Conservation (phyloP, 2,888 invertebrate species). For the Julus scandinavius region DNA sequence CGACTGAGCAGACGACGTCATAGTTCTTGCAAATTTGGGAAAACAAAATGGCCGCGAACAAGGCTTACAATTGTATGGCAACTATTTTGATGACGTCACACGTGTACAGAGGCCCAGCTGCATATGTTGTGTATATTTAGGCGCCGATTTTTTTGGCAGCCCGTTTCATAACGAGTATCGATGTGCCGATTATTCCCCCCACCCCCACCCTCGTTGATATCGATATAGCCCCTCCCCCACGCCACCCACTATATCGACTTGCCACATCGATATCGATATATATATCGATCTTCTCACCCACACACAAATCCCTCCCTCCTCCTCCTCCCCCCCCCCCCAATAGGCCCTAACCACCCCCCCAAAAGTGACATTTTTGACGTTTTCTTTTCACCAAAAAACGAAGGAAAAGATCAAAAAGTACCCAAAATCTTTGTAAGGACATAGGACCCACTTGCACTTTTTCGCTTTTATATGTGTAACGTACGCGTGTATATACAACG, state of each 20-base stretch:
- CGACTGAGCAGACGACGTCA: not conserved
- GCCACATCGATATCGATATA: too few species aligned
- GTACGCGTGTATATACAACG: constrained; percentile 46
- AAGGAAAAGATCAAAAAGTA: constrained; percentile 4
- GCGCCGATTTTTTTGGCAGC: constrained; percentile 42
- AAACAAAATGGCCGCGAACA: not conserved
- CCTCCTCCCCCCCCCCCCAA: too few species aligned
- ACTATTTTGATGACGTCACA: constrained; percentile 40
- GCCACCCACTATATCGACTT: too few species aligned
- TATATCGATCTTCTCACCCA: too few species aligned
- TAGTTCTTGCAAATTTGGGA: not conserved
- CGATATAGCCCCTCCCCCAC: too few species aligned
- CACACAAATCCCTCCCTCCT: too few species aligned
- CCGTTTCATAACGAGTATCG: constrained; percentile 44
- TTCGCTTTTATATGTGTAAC: constrained; percentile 39
- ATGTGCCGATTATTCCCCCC: not conserved
- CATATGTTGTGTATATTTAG: constrained; percentile 35
- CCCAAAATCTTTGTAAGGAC: not conserved
- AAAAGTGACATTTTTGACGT: not conserved
- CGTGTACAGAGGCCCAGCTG: constrained; percentile 37
- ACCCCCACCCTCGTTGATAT: too few species aligned
- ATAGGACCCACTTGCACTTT: not conserved
- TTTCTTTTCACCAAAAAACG: not conserved
- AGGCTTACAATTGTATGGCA: not conserved
- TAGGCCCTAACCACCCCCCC: not conserved